Percentiles rank a stretch among this genome's conserved stretches.
Conservation (phyloP, 2,888 invertebrate species). For the Drosophila acutilabella region DNA sequence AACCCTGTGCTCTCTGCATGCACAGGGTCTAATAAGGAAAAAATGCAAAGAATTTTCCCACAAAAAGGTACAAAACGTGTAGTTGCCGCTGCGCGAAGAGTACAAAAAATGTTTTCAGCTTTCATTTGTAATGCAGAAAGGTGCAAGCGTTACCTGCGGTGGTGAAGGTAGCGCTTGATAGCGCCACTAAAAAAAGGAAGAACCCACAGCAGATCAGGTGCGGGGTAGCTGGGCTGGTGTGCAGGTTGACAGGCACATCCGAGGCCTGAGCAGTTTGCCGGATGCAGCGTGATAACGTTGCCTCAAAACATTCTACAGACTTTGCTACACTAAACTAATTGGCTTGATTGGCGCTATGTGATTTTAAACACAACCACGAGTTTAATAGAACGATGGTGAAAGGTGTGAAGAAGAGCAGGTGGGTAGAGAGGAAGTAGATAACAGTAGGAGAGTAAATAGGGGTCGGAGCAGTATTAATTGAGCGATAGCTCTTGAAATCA, state of each 20-base stretch:
- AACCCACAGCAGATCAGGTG: too few species aligned
- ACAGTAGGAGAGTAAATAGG: too few species aligned
- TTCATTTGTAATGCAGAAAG: constrained; percentile 78
- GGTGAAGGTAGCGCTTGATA: constrained; percentile 39
- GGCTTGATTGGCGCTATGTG: constrained; percentile 74
- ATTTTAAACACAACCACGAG: constrained; percentile 52
- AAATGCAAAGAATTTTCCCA: constrained; percentile 25
- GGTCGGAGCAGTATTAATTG: too few species aligned
- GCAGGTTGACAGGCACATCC: constrained; percentile 25
- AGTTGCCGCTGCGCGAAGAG: constrained; percentile 43
- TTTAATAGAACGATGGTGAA: background rate
- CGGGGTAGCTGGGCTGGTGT: background rate
- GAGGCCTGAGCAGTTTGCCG: constrained; percentile 30
- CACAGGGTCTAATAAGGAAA: constrained; percentile 1
- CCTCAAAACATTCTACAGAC: constrained; percentile 56
- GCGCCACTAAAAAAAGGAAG: background rate
- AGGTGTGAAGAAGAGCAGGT: background rate
- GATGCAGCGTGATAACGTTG: constrained; percentile 32
- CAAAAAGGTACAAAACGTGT: constrained; percentile 43
- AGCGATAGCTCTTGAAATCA: too few species aligned
- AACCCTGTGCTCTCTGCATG: background rate
- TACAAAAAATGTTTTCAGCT: constrained; percentile 55
- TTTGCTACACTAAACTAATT: constrained; percentile 74
- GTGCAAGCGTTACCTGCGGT: constrained; percentile 67
- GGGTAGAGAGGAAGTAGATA: too few species aligned